Base-by-base conservation (phyloP, 2,888 invertebrate species). In the Tetragnatha montana region DNA sequence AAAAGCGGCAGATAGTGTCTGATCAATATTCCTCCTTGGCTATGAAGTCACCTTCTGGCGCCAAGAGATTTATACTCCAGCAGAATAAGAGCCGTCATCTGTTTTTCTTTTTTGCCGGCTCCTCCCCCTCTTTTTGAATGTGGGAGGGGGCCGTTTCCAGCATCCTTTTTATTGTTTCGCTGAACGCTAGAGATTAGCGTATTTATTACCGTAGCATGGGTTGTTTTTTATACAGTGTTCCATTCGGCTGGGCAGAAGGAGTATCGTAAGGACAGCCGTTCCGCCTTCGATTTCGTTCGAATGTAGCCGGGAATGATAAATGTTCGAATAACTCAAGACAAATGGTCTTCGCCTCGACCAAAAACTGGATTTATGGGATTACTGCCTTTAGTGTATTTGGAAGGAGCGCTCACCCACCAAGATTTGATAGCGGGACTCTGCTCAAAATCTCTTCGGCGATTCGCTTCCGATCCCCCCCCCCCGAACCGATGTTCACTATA, bases 171-270 rank as follows among this genome's bases (percentile, higher is more conserved):
- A 89, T 89, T 85, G 89, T 89, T 89, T 89, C 85, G 69, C 89
- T 89, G 89, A 89, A 85, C 75, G 85, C 85, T 71, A 81, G 85
- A 89, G 89, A 89, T 89, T 89, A 89, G 89, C 89, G 89, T 89
- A 89, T 89, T 89, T 89, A 89, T 89, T 89, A 89, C 89, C 71
- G 76, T 75, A 76, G 81, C 88, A 81, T 85, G 60, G 60, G 60
- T 60, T 60, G 81, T 85, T 89, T 89, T 89, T 89, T 89, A 85
- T 89, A 76, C 69, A 74, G 71, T 85, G 49, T 76, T 69, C 74
- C 84, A 71, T 89, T 68, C 70, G 51, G 71, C 50, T 89, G 80
- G 71, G 84, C 51, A 80, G 78, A 74, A 74, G 71, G 73, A 84
- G 73, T 75, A 83, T 79, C 83, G 88, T 88, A 88, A 88, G 81